phyloP scores from a whole-genome alignment of 2,113 vertebrate genomes.

The Hirundichthys speculiger region DNA sequence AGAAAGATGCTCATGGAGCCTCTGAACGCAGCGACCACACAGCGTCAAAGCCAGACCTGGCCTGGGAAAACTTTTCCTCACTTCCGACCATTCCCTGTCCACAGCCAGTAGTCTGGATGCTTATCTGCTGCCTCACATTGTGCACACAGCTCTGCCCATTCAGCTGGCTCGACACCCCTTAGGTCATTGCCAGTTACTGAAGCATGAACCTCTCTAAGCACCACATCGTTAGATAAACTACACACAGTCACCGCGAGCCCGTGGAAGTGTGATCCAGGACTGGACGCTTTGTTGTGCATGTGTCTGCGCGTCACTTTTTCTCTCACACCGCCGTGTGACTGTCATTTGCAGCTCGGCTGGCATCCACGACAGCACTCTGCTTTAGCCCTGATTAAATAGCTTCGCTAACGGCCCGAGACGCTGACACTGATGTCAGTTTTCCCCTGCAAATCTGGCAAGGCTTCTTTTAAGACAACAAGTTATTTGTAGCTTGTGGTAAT shows the following conservation, averaged over 20 bases:
- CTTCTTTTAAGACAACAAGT: conserved; percentile 28
- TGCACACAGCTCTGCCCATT: conserved; percentile 46
- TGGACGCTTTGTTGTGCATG: conserved; percentile 47
- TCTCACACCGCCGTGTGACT: conserved; percentile 29
- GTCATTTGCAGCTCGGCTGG: conserved; percentile 50
- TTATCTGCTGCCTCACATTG: conserved; percentile 57
- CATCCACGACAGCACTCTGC: conserved; percentile 37
- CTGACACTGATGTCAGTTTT: conserved; percentile 58
- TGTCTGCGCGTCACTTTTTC: conserved; percentile 44
- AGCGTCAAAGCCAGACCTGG: conserved; percentile 17
- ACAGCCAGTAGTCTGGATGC: conserved; percentile 32
- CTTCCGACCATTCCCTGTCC: conserved; percentile 23
- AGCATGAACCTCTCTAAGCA: conserved; percentile 49
- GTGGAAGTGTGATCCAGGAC: conserved; percentile 4
- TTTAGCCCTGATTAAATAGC: conserved; percentile 61
- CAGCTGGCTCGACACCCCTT: conserved; percentile 36
- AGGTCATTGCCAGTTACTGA: conserved; percentile 43
- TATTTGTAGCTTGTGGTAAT: conserved; percentile 5
- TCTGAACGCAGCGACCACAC: conserved; percentile 17
- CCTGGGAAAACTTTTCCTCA: conserved; percentile 9
- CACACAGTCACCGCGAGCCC: conserved; percentile 27
- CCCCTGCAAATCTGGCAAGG: conserved; percentile 3
- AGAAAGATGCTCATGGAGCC: neutral
- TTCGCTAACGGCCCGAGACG: conserved; percentile 55
- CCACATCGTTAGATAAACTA: conserved; percentile 52